A percentile compares a stretch with the other conserved stretches of the same genome.
phyloP scores from a whole-genome alignment of 2,113 vertebrate species.

The Himantopus leucocephalus region DNA sequence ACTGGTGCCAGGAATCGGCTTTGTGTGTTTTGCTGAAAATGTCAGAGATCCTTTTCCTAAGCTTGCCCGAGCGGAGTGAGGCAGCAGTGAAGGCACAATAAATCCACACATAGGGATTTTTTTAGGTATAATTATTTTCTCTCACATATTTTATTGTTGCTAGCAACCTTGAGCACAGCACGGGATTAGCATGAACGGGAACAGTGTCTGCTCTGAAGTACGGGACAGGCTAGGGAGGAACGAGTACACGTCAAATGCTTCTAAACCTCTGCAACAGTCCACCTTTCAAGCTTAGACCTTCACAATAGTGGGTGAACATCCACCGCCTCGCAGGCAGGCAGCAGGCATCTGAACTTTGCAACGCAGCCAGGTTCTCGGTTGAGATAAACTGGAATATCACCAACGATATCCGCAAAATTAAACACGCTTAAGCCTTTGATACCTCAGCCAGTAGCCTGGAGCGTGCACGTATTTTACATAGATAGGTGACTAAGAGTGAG shows the following conservation, averaged over 20 bases:
- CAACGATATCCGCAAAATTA: not conserved
- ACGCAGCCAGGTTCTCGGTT: accelerated
- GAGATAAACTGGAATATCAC: not conserved
- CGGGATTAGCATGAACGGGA: not conserved
- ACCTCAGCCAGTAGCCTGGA: not conserved
- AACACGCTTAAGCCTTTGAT: not conserved
- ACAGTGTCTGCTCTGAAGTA: not conserved
- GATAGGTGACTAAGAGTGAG: not conserved
- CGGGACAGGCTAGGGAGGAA: not conserved
- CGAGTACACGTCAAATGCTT: not conserved
- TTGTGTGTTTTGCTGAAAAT: not conserved
- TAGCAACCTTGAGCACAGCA: not conserved
- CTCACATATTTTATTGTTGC: not conserved
- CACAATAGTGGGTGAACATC: accelerated
- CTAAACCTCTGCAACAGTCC: not conserved
- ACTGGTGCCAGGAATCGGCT: not conserved
- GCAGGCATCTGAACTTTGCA: not conserved
- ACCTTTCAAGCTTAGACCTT: not conserved
- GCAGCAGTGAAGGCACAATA: not conserved
- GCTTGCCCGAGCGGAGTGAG: not conserved
- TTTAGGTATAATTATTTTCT: not conserved
- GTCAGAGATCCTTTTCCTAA: not conserved
- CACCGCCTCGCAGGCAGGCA: not conserved
- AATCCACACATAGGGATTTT: not conserved
- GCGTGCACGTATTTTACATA: not conserved